Base-by-base conservation (phyloP, 2,797 vertebrate genomes). In the Oryzias sinensis region DNA sequence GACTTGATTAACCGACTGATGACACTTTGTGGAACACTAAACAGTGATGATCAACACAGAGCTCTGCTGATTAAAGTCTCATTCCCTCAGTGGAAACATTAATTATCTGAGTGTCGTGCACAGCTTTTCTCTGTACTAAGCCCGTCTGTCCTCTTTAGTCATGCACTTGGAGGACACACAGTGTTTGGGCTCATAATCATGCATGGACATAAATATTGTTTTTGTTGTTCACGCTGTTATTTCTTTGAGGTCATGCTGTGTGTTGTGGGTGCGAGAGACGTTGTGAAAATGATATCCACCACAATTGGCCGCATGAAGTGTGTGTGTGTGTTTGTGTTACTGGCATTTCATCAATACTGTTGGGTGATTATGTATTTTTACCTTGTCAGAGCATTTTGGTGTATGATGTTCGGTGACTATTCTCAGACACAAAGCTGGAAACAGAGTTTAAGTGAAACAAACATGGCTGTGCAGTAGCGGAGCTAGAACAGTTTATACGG, bases 1-100 rank as follows among this genome's bases (percentile, higher is more conserved):
- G 66, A 78, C 80, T 83, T 78, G 72, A 87, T 89, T 84, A 87
- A 58, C 47, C 53, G 60, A 66, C 70, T 75, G 72, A 83, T 74
- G 75, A 52, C 11, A 16, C 66, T 79, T 56, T 49, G 63, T 73
- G 69, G 52, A 77, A 59, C 17, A 60, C 67, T 65, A 77, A 80
- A 68, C 71, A 47, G 68, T 65, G 72, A 74, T 70, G 70, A 87
- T 76, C 72, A 73, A 68, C 77, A 76, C 62, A 53, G 54, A 71
- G 55, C 68, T 74, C 60, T 50, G 56, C 81, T 84, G 79, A 88
- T 86, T 83, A 86, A 84, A 86, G 73, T 70, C 73, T 56, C 42
- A 60, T 80, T 78, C 65, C 70, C 69, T 80, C 69, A 66, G 80
- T 70, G 68, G 68, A 65, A 74, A 63, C 70, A 74, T 69, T 78